A percentile compares a stretch with the other conserved stretches of the same genome.
Conservation (phyloP, 1,140 invertebrate genomes). For the Phthorimaea operculella region DNA sequence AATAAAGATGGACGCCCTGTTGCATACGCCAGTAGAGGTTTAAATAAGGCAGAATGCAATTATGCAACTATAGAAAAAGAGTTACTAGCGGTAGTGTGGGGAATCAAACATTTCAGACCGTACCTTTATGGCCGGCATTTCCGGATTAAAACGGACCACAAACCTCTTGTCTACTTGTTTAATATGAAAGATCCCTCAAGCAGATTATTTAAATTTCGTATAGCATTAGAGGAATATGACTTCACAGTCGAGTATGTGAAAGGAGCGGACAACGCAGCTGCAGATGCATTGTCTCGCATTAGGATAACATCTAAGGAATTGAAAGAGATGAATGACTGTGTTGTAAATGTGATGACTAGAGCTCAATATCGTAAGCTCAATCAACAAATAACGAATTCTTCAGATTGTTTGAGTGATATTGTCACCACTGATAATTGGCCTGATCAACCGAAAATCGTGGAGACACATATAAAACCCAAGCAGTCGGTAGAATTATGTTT, state of each 20-base stretch:
- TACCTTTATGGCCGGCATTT: conserved; percentile 46
- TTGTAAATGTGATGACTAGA: background rate
- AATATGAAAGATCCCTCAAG: conserved; percentile 30
- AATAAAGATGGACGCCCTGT: conserved; percentile 39
- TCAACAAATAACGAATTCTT: background rate
- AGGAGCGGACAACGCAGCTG: conserved; percentile 6
- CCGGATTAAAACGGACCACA: conserved; percentile 44
- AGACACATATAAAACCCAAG: conserved; percentile 17
- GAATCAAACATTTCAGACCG: conserved; percentile 46
- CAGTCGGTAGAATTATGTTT: conserved; percentile 15
- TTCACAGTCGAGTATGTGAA: conserved; percentile 32
- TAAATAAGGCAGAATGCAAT: conserved; percentile 46
- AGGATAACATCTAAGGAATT: background rate
- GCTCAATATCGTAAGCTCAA: background rate
- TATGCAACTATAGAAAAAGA: conserved; percentile 56
- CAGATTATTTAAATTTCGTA: conserved; percentile 36
- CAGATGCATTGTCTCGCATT: conserved; percentile 11
- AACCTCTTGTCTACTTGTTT: conserved; percentile 38
- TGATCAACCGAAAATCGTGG: conserved; percentile 26
- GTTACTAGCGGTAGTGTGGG: conserved; percentile 65
- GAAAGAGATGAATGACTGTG: background rate
- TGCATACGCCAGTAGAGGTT: conserved; percentile 38
- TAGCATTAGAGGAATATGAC: conserved; percentile 37
- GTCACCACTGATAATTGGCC: conserved; percentile 9
- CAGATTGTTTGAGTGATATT: background rate